Evolutionary conservation across 2,113 vertebrate species (phyloP), one percentile per base, ranked within the genome.

Genomic region (Pelodiscus sinensis): DNA sequence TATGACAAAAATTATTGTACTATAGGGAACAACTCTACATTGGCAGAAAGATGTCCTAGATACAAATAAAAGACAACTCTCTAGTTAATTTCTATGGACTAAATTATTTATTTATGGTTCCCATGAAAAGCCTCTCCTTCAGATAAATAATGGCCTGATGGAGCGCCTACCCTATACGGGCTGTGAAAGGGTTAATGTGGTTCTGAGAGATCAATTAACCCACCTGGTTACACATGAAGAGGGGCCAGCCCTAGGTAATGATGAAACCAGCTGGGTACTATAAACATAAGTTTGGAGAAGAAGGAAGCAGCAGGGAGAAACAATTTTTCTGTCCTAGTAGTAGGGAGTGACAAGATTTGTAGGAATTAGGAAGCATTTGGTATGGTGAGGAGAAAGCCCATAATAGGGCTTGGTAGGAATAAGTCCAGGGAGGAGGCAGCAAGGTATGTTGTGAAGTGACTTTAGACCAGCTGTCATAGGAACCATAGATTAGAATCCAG

Each of bases 41-140:
- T 35, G 52, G n/a, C 9, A 73, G 24, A 3, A 91, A 79, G 15
- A 91, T 50, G 24, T 79, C 93, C 9, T 16, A 86, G 13, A 85
- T 31, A 65, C 86, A 0, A 0, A 0, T 52, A 4, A 62, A 0
- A 0, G 35, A 86, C 57, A 84, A 58, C 19, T 68, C 57, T 16
- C 93, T 84, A 4, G 2, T 84, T 35, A 71, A 89, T 56, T 84
- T 56, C 73, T 0, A 52, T 8, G 29, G 88, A n/a, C 24, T 84
- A 25, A 92, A 91, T 50, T 79, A 7, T 58, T 78, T 21, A 35
- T 52, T 10, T 80, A 13, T 75, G 87, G 27, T 11, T 2, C 10
- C 2, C 4, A n/a, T 2, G 44, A 92, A 89, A 88, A 90, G 22
- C 10, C 44, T 65, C 31, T 91, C 78, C 44, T 89, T 71, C 50